A percentile compares a stretch with the other conserved stretches of the same genome.
Evolutionary conservation across 1,140 invertebrate species (phyloP).

Genomic region (Leptinotarsa texana): DNA sequence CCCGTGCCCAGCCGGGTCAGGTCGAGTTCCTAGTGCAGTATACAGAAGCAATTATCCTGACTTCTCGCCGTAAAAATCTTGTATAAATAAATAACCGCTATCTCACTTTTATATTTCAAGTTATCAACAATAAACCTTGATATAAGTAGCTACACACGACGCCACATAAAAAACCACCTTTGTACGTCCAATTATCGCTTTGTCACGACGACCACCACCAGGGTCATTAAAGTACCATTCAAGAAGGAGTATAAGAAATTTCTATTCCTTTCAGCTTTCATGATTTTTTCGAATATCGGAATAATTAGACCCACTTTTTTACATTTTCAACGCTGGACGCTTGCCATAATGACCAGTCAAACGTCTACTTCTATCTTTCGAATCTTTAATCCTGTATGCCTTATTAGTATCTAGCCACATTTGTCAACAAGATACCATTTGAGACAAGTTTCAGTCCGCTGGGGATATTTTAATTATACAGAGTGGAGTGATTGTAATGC

Average conservation of each 20-base stretch:
- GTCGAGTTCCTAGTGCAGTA: too few relatives aligned
- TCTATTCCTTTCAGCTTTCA: not conserved
- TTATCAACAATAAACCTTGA: too few relatives aligned
- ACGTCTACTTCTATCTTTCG: conserved; percentile 6
- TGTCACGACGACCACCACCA: not conserved
- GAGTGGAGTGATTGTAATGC: not conserved
- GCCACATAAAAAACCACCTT: not conserved
- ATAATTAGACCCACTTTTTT: not conserved
- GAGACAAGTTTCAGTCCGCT: not conserved
- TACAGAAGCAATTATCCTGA: too few relatives aligned
- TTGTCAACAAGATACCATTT: conserved; percentile 18
- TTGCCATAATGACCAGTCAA: not conserved
- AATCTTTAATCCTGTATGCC: conserved; percentile 14
- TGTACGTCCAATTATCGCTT: not conserved
- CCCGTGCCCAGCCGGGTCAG: too few relatives aligned
- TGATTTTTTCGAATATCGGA: not conserved
- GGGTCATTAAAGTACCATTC: not conserved
- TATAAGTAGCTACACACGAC: too few relatives aligned
- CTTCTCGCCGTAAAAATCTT: too few relatives aligned
- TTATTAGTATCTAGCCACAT: conserved; percentile 16
- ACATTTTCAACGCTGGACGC: not conserved
- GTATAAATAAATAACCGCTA: too few relatives aligned
- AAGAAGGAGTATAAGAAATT: not conserved
- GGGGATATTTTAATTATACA: conserved; percentile 13
- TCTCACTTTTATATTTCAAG: too few relatives aligned